Conservation (phyloP, 2,113 vertebrate genomes). For the Plotosus lineatus region DNA sequence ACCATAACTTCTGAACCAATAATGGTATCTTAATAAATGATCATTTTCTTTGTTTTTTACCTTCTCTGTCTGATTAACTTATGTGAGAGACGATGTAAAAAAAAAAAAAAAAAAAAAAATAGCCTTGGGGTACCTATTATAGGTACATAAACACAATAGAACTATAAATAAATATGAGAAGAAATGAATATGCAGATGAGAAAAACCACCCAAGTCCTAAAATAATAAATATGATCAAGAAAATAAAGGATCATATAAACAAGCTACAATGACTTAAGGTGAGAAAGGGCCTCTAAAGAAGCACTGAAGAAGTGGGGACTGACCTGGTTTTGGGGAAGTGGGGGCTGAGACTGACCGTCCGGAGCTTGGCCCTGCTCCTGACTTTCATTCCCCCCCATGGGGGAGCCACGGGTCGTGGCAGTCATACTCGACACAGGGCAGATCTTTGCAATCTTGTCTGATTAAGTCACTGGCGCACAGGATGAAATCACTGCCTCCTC, state of each 20-base stretch:
- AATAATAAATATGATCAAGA: not conserved
- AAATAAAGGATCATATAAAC: not conserved
- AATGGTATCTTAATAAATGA: too few relatives aligned
- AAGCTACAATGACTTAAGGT: not conserved
- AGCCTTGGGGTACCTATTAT: too few relatives aligned
- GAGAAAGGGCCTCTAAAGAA: not conserved
- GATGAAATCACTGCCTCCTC: constrained; percentile 98
- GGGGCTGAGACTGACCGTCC: constrained; percentile 97
- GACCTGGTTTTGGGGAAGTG: constrained; percentile 98
- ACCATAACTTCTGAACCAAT: too few relatives aligned
- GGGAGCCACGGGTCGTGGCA: constrained; percentile 99
- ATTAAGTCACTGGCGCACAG: constrained; percentile 93
- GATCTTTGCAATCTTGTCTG: constrained; percentile 99
- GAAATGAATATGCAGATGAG: not conserved
- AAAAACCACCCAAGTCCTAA: not conserved
- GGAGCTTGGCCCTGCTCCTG: constrained; percentile 99
- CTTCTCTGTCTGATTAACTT: too few relatives aligned
- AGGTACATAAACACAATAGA: too few relatives aligned
- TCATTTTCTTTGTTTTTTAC: not conserved
- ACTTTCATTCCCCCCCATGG: constrained; percentile 98
- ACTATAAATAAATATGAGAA: not conserved
- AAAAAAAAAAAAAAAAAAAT: too few relatives aligned
- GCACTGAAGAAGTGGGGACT: constrained; percentile 28
- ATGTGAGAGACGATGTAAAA: too few relatives aligned
- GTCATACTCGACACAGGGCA: constrained; percentile 99